These are phyloP conservation scores for Monoplex corrugatus DNA, from an alignment of 2,888 invertebrate species.

Conservation along the genomic window DNA sequence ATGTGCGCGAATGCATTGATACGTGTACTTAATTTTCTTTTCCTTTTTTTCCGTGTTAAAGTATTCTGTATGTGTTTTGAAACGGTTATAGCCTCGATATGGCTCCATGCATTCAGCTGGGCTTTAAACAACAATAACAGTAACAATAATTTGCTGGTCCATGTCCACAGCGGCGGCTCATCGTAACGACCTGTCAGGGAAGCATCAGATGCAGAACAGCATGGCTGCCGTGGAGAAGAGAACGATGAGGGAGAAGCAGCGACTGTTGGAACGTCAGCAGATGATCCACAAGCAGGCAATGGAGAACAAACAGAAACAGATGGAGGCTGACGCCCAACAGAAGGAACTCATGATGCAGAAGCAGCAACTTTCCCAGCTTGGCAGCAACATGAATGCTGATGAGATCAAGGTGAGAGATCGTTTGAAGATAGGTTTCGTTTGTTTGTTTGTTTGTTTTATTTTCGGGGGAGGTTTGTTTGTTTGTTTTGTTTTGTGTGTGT, in stretches of 20 bases:
- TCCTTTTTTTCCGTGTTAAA: too few relatives aligned
- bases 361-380: slow-evolving; percentile 52
- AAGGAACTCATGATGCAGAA: slow-evolving; percentile 55
- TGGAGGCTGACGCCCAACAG: slow-evolving; percentile 56
- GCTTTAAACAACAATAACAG: too few relatives aligned
- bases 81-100: too few relatives aligned
- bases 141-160: background rate
- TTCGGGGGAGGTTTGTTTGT: background rate
- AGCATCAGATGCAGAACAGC: slow-evolving; percentile 50
- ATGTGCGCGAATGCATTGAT: too few relatives aligned
- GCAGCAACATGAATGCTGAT: slow-evolving; percentile 24
- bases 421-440: too few relatives aligned
- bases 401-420: slow-evolving; percentile 29
- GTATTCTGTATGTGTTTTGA: too few relatives aligned
- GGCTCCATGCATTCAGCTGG: too few relatives aligned
- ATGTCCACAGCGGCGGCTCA: background rate
- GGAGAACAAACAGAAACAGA: slow-evolving; percentile 51
- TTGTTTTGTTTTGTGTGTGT: background rate
- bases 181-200: slow-evolving; percentile 42
- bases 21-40: too few relatives aligned
- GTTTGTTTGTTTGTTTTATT: too few relatives aligned
- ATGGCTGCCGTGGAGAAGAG: background rate
- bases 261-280: slow-evolving; percentile 55
- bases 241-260: slow-evolving; percentile 44
- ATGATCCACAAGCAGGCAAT: slow-evolving; percentile 58